Percentiles rank a stretch among this genome's conserved stretches.
These are phyloP conservation scores for Dolichotis patagonum DNA, from an alignment of 2,113 vertebrate genomes.

Conservation along the genomic window DNA sequence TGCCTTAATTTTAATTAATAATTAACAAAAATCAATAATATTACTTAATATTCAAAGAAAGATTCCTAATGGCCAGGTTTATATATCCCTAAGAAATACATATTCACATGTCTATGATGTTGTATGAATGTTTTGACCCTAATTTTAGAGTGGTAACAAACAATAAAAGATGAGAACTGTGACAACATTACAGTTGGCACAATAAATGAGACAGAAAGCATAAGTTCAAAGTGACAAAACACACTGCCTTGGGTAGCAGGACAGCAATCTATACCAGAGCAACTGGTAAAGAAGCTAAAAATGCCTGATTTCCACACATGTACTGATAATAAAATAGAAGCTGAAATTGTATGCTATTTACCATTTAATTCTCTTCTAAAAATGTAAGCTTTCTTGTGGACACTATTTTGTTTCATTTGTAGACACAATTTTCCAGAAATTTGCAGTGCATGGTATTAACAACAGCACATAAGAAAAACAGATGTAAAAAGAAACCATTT, in stretches of 20 bases:
- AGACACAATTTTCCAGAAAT: neutral
- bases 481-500: neutral
- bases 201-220: neutral
- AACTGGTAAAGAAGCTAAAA: neutral
- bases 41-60: neutral
- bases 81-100: neutral
- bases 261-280: neutral
- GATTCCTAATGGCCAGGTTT: neutral
- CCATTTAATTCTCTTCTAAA: neutral
- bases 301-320: neutral
- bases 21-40: neutral
- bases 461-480: neutral
- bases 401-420: neutral
- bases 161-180: neutral
- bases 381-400: neutral
- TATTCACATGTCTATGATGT: neutral
- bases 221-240: neutral
- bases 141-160: conserved; percentile 36
- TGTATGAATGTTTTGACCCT: rapidly evolving
- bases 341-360: neutral
- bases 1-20: neutral
- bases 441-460: neutral
- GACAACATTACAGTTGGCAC: neutral
- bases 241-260: neutral
- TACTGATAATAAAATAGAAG: neutral